These are phyloP conservation scores for Mesopsocus fuscifrons DNA, from an alignment of 2,888 invertebrate genomes.

Conservation along the genomic window DNA sequence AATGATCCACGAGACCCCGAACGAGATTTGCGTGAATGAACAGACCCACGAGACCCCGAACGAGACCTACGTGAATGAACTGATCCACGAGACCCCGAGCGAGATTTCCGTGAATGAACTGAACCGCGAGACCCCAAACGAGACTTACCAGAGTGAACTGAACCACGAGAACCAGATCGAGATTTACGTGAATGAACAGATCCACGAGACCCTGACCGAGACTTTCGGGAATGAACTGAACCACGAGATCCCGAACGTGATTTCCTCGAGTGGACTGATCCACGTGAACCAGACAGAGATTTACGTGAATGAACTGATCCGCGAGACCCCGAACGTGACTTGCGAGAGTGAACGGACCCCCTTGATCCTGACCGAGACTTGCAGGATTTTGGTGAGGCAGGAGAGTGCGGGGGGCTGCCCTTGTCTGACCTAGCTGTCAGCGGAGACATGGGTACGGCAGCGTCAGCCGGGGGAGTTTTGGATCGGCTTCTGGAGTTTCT, in stretches of 20 bases:
- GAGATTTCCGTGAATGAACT: background rate
- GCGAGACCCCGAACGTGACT: background rate
- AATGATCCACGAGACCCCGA: no score
- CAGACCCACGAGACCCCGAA: no score
- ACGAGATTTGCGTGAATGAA: no score
- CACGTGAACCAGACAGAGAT: background rate
- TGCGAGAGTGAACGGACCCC: background rate
- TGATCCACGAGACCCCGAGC: background rate
- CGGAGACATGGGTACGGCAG: no score
- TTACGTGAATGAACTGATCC: background rate
- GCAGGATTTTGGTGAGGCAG: background rate
- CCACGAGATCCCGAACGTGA: background rate
- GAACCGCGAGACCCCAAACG: background rate
- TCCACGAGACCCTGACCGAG: no score
- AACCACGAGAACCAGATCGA: slow-evolving; percentile 16
- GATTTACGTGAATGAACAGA: no score
- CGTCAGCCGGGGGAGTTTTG: no score
- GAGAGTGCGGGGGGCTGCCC: no score
- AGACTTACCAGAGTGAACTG: background rate
- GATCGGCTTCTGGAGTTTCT: background rate
- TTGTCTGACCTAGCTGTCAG: no score
- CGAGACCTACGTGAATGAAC: background rate
- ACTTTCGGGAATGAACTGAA: background rate
- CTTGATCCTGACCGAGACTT: background rate
- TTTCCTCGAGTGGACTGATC: background rate